Base-by-base conservation (phyloP, 2,888 invertebrate species). In the Emmelina monodactyla region DNA sequence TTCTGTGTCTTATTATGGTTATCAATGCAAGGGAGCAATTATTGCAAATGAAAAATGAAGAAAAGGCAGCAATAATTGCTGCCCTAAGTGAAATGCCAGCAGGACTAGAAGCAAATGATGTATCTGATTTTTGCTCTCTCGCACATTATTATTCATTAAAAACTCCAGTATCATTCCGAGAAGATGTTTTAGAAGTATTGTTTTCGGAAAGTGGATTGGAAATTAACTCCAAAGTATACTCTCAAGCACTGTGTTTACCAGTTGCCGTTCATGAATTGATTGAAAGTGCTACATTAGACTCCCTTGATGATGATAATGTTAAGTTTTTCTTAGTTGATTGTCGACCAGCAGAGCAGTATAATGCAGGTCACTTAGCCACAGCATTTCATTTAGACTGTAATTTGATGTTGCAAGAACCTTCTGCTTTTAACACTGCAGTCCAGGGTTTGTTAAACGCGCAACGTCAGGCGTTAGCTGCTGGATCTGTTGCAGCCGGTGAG, bases 361-460 rank as follows among this genome's bases (percentile, higher is more conserved):
- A 97, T 76, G 89, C 91, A 35, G 98, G 98, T 0, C 97, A 98
- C 78, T 84, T 99, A 45, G 91, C 95, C 1, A 97, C 97, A 34
- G 98, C 98, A 36, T 99, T 98, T 79, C 97, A 98, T 73, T 83
- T 99, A 43, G 98, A 99, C 68, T 96, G 97, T 55, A 94, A 94
- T 70, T 82, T 99, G 55, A 95, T 98, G 94, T 82, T 99, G 38
- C 95, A 96, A 79, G 97, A 97, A 63, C 98, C 97, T 1, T 87
- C 88, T 46, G 94, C 97, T 34, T 99, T 98, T 67, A 87, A 89
- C 39, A 95, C 94, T 16, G 96, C 97, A 14, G 94, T 97, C 3
- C 93, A 95, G 70, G 96, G 96, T 1, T 72, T 96, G 42, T 78
- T 96, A 34, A 89, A 91, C 57, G 94, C 95, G 7, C 97, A 97